These are phyloP conservation scores for Scopus umbretta DNA, from an alignment of 2,113 vertebrate species.

Conservation along the genomic window DNA sequence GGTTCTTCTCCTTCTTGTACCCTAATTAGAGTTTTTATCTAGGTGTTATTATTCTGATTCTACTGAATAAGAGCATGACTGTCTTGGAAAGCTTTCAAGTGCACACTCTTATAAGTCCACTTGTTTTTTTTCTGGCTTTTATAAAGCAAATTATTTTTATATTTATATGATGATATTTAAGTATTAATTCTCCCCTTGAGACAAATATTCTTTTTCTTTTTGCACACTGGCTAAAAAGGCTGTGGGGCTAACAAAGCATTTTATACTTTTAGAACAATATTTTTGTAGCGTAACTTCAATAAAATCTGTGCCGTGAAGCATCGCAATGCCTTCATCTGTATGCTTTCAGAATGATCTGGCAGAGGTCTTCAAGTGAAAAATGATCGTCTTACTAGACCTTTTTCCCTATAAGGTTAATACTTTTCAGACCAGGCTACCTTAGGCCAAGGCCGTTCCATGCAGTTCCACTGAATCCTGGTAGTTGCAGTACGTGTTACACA, in stretches of 20 bases:
- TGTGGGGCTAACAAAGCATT: neutral
- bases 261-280: neutral
- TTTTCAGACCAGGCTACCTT: neutral
- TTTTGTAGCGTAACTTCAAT: neutral
- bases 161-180: neutral
- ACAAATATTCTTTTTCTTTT: neutral
- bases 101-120: neutral
- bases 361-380: neutral
- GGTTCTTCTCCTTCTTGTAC: neutral
- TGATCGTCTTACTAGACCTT: neutral
- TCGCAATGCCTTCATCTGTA: neutral
- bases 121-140: neutral
- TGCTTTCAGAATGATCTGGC: neutral
- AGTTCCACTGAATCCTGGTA: neutral
- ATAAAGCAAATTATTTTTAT: neutral
- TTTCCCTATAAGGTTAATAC: neutral
- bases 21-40: neutral
- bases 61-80: neutral
- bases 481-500: neutral
- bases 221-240: neutral
- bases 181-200: neutral
- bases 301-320: neutral
- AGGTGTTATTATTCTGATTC: neutral
- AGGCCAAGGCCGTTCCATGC: neutral
- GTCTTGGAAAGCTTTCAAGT: neutral